Conservation (phyloP, 1,140 invertebrate species). For the Lordiphosa clarofinis region DNA sequence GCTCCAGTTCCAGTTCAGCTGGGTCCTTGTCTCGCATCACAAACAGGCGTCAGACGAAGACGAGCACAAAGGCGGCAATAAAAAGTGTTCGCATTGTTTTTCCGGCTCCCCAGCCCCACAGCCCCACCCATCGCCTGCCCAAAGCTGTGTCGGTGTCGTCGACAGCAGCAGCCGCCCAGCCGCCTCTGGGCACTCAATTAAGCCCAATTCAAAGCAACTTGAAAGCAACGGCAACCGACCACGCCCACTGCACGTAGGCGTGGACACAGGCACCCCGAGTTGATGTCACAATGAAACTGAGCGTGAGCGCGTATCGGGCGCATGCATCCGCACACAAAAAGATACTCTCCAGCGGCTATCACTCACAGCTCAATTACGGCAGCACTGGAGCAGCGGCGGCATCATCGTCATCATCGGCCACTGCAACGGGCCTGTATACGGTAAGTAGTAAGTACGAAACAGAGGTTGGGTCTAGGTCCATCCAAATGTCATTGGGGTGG, state of each 20-base stretch:
- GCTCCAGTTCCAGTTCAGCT: constrained; percentile 8
- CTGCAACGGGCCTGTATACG: constrained; percentile 80
- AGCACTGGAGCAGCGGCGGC: constrained; percentile 85
- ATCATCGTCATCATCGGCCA: constrained; percentile 80
- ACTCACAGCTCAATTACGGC: constrained; percentile 88
- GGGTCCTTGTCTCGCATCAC: constrained; percentile 27
- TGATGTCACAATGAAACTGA: constrained; percentile 86
- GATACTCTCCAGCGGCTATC: constrained; percentile 88
- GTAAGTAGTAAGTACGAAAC: constrained; percentile 72
- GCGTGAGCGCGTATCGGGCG: constrained; percentile 90
- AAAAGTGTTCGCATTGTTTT: constrained; percentile 47
- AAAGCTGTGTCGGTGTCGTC: constrained; percentile 24
- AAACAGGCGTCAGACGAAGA: constrained; percentile 10
- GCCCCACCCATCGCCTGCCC: not conserved
- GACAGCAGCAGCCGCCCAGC: no score
- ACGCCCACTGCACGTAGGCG: constrained; percentile 16
- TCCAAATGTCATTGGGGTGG: no score
- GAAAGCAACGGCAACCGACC: constrained; percentile 25
- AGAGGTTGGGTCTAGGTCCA: no score
- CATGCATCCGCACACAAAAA: constrained; percentile 91
- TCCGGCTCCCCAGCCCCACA: constrained; percentile 8
- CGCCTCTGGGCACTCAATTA: constrained; percentile 70
- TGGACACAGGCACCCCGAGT: constrained; percentile 31
- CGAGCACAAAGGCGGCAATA: constrained; percentile 36
- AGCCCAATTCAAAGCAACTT: constrained; percentile 64